Evolutionary conservation across 1,140 invertebrate species (phyloP), one percentile per base, ranked within the genome.

Genomic region (Oryctes rhinoceros): DNA sequence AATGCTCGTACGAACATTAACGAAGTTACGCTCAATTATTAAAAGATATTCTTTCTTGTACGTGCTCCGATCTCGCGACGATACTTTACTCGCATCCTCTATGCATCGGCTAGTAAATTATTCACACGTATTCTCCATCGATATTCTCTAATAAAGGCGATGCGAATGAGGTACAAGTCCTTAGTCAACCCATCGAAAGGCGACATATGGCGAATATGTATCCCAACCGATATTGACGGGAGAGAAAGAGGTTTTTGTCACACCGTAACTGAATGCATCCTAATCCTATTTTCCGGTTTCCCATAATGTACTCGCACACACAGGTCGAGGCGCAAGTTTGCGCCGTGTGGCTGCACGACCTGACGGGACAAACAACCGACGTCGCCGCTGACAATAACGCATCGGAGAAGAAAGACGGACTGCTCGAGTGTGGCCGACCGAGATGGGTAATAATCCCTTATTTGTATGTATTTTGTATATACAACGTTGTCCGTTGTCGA

Each of bases 221-320:
- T 44, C 53, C n/a, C 13, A 7, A n/a, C 15, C 18, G 15, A 59
- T 59, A 59, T 59, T 59, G 53, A 59, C 53, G 18, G 53, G 15
- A 59, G 15, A 59, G 53, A 59, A 18, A 59, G 53, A 59, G 15
- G 53, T 59, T 59, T 59, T 59, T 59, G 53, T 59, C 53, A 59
- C 53, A 71, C 65, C 65, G 65, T 71, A 71, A 71, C 65, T 24
- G 65, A 71, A 24, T 71, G 65, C 18, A 71, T 71, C 65, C 35
- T 71, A 71, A 71, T 71, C 65, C 65, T 71, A 71, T 71, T 71
- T 71, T 71, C 65, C 65, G 24, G 65, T 71, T 71, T 71, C 65
- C 65, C 65, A 71, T 71, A 71, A 71, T 24, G 10, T 24, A 71
- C 24, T 24, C 24, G 18, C 65, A 71, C 65, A 37, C 18, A 37